phyloP scores from a whole-genome alignment of 2,888 invertebrate genomes.

The Cryptus armator region DNA sequence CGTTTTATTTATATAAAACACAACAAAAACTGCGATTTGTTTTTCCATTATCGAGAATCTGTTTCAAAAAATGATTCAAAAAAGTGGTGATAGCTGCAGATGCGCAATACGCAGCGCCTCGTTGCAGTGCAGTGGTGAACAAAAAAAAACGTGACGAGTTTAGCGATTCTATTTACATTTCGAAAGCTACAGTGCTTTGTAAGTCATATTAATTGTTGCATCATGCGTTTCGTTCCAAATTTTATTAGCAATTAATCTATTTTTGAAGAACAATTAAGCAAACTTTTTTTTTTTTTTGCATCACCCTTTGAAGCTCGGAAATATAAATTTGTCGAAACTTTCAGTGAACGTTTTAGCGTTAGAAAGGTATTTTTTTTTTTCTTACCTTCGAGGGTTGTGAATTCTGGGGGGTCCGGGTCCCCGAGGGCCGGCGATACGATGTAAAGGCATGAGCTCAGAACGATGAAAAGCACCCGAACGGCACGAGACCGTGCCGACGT shows the following conservation, averaged over 20 bases:
- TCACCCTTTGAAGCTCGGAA: not conserved
- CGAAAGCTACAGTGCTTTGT: not conserved
- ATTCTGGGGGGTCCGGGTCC: slow-evolving; percentile 79
- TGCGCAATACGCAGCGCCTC: slow-evolving; percentile 42
- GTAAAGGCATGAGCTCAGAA: slow-evolving; percentile 76
- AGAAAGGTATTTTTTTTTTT: not conserved
- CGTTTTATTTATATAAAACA: not conserved
- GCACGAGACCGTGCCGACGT: slow-evolving; percentile 70
- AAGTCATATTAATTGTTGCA: not conserved
- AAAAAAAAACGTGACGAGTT: slow-evolving; percentile 40
- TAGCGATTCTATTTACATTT: not conserved
- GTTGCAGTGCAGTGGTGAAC: slow-evolving; percentile 49
- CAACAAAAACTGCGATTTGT: not conserved
- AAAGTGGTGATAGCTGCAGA: slow-evolving; percentile 26
- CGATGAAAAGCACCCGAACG: slow-evolving; percentile 74
- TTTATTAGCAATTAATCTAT: not conserved
- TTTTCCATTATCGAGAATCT: not conserved
- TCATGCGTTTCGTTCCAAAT: not conserved
- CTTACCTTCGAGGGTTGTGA: slow-evolving; percentile 78
- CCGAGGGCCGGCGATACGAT: slow-evolving; percentile 77
- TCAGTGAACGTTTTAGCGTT: not conserved
- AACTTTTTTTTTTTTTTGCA: not conserved
- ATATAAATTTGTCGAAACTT: not conserved
- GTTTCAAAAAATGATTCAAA: not conserved
- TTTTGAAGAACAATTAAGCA: not conserved